Evolutionary conservation across 2,888 invertebrate species (phyloP).

Genomic region (Lacanobia wlatinum): DNA sequence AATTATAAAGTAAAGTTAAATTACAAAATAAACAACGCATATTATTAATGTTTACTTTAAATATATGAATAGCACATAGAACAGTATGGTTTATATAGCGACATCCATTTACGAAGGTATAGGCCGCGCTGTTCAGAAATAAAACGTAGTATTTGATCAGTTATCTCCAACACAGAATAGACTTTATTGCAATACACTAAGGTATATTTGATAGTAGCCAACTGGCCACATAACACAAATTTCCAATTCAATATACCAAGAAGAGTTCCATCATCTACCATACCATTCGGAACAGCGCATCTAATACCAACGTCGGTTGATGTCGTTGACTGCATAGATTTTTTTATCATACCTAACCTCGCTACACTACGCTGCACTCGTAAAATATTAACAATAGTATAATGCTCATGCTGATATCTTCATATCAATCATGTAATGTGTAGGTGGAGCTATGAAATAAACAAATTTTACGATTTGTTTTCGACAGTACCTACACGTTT

Average conservation of each 20-base stretch:
- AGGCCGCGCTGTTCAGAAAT: neutral
- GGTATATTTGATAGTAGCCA: neutral
- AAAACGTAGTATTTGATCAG: neutral
- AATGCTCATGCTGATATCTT: slow-evolving; percentile 66
- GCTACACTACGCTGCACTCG: slow-evolving; percentile 66
- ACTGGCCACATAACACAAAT: neutral
- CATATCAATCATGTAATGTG: slow-evolving; percentile 65
- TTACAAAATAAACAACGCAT: slow-evolving; percentile 68
- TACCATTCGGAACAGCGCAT: slow-evolving; percentile 5
- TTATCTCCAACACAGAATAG: neutral
- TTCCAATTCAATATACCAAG: neutral
- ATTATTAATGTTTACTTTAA: slow-evolving; percentile 62
- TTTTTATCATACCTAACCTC: slow-evolving; percentile 59
- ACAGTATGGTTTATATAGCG: slow-evolving; percentile 44
- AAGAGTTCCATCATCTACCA: neutral
- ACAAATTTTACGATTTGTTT: neutral
- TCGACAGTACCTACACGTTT: neutral
- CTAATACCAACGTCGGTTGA: slow-evolving; percentile 7
- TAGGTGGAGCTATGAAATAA: slow-evolving; percentile 45
- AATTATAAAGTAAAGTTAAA: slow-evolving; percentile 40
- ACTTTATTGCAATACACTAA: neutral
- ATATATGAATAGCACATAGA: slow-evolving; percentile 62
- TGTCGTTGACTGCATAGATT: slow-evolving; percentile 36
- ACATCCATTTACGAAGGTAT: slow-evolving; percentile 19
- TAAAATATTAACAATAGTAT: slow-evolving; percentile 64